These are phyloP conservation scores for Camponotus vicinus DNA, from an alignment of 1,140 invertebrate species.

Conservation along the genomic window DNA sequence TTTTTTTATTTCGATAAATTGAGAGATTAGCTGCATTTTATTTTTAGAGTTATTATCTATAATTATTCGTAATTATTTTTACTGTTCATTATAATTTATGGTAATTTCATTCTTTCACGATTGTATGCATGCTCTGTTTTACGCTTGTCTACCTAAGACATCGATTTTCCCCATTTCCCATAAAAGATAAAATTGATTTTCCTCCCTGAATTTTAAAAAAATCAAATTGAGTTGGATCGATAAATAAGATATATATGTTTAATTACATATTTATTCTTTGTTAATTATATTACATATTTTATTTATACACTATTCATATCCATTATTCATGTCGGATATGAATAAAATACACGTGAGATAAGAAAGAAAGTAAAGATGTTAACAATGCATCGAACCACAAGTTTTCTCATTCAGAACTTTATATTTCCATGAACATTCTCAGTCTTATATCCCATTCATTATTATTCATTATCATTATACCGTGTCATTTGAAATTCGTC, in stretches of 20 bases:
- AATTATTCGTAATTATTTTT: slow-evolving; percentile 18
- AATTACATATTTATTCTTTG: too few species aligned
- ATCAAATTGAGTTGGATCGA: too few species aligned
- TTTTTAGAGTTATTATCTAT: background rate
- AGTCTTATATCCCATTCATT: slow-evolving; percentile 19
- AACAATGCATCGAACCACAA: background rate
- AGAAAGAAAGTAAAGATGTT: background rate
- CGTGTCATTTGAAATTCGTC: background rate
- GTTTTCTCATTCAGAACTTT: background rate
- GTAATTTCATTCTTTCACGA: too few species aligned
- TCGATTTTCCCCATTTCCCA: too few species aligned
- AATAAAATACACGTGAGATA: background rate
- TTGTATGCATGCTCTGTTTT: too few species aligned
- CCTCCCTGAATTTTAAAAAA: too few species aligned
- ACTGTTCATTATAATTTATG: background rate
- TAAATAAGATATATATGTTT: too few species aligned
- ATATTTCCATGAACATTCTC: background rate
- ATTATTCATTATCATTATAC: slow-evolving; percentile 14
- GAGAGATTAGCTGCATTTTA: slow-evolving; percentile 3
- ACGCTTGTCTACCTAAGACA: too few species aligned
- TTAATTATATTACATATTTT: too few species aligned
- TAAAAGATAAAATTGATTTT: too few species aligned
- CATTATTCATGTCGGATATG: too few species aligned
- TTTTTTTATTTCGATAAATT: background rate
- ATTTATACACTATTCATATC: too few species aligned